phyloP scores from a whole-genome alignment of 2,113 vertebrate genomes.

The Eulemur rufifrons region DNA sequence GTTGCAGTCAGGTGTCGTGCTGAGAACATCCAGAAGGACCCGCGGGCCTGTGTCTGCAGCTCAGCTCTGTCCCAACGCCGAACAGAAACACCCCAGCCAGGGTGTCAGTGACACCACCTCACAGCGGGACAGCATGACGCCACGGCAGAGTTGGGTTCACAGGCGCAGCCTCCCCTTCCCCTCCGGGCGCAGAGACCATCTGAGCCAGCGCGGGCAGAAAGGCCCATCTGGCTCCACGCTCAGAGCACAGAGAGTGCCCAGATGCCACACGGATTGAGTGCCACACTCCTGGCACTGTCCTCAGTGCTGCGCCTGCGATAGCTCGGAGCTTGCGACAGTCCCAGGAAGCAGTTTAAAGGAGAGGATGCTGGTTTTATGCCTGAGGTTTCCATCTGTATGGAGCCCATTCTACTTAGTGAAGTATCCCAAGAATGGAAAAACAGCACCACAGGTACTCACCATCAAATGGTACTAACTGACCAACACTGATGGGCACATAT shows the following conservation, averaged over 20 bases:
- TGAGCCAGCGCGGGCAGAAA: rapidly evolving
- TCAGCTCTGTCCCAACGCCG: background rate
- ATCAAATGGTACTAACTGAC: no score
- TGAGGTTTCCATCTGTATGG: no score
- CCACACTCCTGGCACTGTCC: rapidly evolving
- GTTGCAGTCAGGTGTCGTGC: rapidly evolving
- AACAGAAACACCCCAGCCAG: no score
- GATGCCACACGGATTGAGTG: rapidly evolving
- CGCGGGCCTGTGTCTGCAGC: rapidly evolving
- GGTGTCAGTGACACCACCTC: rapidly evolving
- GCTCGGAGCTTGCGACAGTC: no score
- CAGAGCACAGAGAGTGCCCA: background rate
- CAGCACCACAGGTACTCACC: no score
- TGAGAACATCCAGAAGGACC: background rate
- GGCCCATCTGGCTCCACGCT: rapidly evolving
- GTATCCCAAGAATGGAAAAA: no score
- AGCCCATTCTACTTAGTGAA: no score
- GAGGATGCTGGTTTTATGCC: background rate
- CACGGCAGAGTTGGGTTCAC: rapidly evolving
- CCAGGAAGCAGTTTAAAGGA: background rate
- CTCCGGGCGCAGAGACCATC: rapidly evolving
- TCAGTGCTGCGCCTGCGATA: background rate
- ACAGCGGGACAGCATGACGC: rapidly evolving
- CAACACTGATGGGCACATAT: no score
- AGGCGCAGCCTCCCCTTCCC: background rate